Evolutionary conservation across 2,113 vertebrate species (phyloP), one percentile per base, ranked within the genome.

Genomic region (Lagopus leucura): DNA sequence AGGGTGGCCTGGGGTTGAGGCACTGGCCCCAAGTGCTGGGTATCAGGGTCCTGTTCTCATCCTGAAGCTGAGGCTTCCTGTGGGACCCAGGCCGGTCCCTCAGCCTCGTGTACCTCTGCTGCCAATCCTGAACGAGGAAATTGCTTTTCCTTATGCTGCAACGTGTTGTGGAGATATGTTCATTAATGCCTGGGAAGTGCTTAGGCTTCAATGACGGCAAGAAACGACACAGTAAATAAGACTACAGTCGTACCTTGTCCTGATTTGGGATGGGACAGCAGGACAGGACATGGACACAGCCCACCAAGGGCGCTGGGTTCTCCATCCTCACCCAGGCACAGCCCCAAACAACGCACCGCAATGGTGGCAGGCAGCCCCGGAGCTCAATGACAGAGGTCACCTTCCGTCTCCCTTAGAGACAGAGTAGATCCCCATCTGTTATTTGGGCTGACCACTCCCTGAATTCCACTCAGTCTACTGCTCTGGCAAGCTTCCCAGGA

Each of bases 371-470:
- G 91, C 89, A 94, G 85, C 77, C 89, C 91, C 65, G 45, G 60
- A 70, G 90, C 95, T 94, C 94, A 95, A 94, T 42, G 95, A 95
- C 94, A 95, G 91, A 95, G 96, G 93, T 97, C 94, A 95, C 95
- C 94, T 97, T 97, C 96, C 94, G 93, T 95, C 95, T 96, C 96
- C 95, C 95, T 1, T 94, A 95, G 95, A 95, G 94, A 96, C 92
- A 94, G 86, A 94, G 93, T 95, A 96, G 89, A 97, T 96, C 95
- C 94, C 95, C 96, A 97, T 96, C 96, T 96, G 96, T 90, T 96
- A 96, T 96, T 95, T 95, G 96, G 95, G 93, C 95, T 94, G 95
- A 96, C 95, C 96, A 88, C 96, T 97, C 95, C 96, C 96, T 95
- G 88, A 93, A 96, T 97, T 97, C 95, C 95, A 96, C 22, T 80